These are phyloP conservation scores for Paramormyrops hopkinsi DNA, from an alignment of 2,797 vertebrate genomes.

Conservation along the genomic window DNA sequence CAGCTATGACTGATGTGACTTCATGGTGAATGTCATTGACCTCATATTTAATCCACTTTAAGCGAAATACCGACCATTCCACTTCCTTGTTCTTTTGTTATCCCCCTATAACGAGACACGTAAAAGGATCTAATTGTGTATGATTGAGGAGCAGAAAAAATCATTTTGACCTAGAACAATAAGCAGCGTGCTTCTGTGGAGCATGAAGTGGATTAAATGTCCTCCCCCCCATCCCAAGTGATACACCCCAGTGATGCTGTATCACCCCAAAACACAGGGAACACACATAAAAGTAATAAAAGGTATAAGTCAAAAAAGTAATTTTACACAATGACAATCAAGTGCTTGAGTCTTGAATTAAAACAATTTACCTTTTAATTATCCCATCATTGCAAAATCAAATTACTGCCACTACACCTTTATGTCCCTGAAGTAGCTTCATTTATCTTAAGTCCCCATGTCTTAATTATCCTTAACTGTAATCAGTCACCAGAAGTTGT, in stretches of 20 bases:
- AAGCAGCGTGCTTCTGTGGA: not conserved
- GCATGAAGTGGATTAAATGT: not conserved
- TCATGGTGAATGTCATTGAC: slow-evolving; percentile 9
- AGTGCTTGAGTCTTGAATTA: not conserved
- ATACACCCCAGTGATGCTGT: not conserved
- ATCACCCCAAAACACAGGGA: not conserved
- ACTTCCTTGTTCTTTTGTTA: slow-evolving; percentile 19
- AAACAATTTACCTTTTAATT: not conserved
- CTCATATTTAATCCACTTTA: slow-evolving; percentile 14
- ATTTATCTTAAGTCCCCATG: not conserved
- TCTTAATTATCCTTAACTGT: not conserved
- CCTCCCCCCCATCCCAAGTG: not conserved
- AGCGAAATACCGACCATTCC: slow-evolving; percentile 29
- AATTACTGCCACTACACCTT: not conserved
- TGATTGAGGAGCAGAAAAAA: slow-evolving; percentile 28
- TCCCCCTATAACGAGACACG: slow-evolving; percentile 30
- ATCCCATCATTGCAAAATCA: not conserved
- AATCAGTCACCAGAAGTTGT: slow-evolving; percentile 1
- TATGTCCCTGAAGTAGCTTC: not conserved
- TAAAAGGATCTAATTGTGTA: slow-evolving; percentile 1
- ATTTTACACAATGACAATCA: not conserved
- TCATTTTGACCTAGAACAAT: slow-evolving; percentile 13
- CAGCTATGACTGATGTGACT: slow-evolving; percentile 10
- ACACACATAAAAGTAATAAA: not conserved
- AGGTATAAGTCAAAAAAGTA: not conserved